Percentiles rank a stretch among this genome's conserved stretches.
phyloP scores from a whole-genome alignment of 2,113 vertebrate species.

The Chaetura pelagica region DNA sequence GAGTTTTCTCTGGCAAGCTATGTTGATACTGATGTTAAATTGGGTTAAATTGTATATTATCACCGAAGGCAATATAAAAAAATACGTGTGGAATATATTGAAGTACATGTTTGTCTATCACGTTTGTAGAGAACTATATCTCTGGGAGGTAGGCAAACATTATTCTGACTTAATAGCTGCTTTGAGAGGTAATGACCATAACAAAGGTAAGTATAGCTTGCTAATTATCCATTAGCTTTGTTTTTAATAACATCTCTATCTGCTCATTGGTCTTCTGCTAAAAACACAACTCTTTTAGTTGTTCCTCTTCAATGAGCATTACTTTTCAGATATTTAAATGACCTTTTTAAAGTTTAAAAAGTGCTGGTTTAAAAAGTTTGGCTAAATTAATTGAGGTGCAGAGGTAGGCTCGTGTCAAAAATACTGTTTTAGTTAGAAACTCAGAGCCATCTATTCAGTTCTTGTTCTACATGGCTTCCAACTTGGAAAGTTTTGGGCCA shows the following conservation, averaged over 20 bases:
- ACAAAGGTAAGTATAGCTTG: not conserved
- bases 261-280: not conserved
- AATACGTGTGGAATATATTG: not conserved
- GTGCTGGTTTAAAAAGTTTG: not conserved
- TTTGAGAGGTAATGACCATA: constrained; percentile 2
- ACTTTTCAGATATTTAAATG: not conserved
- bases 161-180: not conserved
- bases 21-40: not conserved
- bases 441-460: not conserved
- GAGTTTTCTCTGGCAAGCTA: not conserved
- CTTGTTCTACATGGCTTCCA: not conserved
- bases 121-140: not conserved
- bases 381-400: not conserved
- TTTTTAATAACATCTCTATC: constrained; percentile 23
- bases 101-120: not conserved
- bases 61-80: not conserved
- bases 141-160: not conserved
- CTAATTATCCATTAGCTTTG: constrained; percentile 3
- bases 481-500: not conserved
- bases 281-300: not conserved
- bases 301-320: not conserved
- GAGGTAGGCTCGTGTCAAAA: not conserved
- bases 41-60: not conserved
- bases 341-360: not conserved
- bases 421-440: not conserved